These are phyloP conservation scores for Synergus japonicus DNA, from an alignment of 2,888 invertebrate species.

Conservation along the genomic window DNA sequence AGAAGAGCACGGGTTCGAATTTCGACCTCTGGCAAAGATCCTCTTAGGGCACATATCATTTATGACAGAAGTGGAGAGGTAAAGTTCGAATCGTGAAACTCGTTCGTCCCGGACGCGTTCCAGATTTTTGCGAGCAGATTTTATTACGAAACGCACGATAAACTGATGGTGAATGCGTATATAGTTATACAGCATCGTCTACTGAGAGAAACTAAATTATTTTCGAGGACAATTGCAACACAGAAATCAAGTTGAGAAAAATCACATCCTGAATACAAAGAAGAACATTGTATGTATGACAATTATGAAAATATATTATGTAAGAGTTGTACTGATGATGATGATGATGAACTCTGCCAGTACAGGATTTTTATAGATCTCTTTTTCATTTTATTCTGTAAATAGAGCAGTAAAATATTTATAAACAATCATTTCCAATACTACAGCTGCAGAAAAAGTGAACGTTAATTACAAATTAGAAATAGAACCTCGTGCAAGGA, in stretches of 20 bases:
- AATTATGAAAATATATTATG: neutral
- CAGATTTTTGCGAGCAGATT: constrained; percentile 42
- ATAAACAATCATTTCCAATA: neutral
- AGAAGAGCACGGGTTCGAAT: constrained; percentile 40
- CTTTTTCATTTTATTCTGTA: neutral
- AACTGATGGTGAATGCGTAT: neutral
- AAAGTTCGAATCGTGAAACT: constrained; percentile 41
- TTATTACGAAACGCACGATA: constrained; percentile 41
- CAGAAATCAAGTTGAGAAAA: neutral
- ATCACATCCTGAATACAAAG: neutral
- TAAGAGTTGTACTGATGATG: neutral
- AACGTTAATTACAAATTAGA: constrained; percentile 19
- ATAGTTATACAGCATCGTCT: neutral
- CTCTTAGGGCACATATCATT: constrained; percentile 31
- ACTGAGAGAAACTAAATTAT: neutral
- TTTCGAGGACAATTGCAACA: neutral
- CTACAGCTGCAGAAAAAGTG: constrained; percentile 10
- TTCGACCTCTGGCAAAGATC: constrained; percentile 23
- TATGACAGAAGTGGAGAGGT: constrained; percentile 27
- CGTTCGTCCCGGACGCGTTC: constrained; percentile 43
- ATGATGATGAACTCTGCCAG: neutral
- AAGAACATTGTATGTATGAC: neutral
- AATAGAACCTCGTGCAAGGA: constrained; percentile 19
- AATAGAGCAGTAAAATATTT: neutral
- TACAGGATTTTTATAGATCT: neutral